Percentiles rank a stretch among this genome's conserved stretches.
phyloP scores from a whole-genome alignment of 2,797 vertebrate species.

The Rhinatrema bivittatum region DNA sequence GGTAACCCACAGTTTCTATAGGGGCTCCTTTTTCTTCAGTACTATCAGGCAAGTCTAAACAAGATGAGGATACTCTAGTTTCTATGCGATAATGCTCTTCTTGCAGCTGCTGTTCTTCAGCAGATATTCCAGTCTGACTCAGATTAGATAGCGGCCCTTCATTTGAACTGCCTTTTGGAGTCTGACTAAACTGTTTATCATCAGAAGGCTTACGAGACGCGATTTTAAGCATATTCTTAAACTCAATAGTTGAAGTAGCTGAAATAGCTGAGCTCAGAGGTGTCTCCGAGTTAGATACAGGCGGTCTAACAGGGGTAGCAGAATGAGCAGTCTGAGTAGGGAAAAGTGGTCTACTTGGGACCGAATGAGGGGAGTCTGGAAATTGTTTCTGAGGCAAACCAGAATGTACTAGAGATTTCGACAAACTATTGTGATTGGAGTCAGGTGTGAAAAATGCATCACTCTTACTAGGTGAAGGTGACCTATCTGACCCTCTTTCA shows the following conservation, averaged over 20 bases:
- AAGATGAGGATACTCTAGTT: constrained; percentile 78
- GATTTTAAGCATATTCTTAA: constrained; percentile 72
- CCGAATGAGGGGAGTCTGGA: constrained; percentile 49
- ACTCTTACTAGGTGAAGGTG: constrained; percentile 49
- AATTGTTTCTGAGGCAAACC: constrained; percentile 52
- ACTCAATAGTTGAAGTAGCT: constrained; percentile 60
- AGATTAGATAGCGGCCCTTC: constrained; percentile 31
- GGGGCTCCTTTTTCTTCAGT: constrained; percentile 69
- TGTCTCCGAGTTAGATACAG: constrained; percentile 33
- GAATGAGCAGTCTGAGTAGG: constrained; percentile 43
- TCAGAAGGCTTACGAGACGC: constrained; percentile 59
- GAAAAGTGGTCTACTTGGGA: constrained; percentile 51
- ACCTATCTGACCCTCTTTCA: constrained; percentile 37
- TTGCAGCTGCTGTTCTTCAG: constrained; percentile 34
- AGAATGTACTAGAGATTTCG: constrained; percentile 36
- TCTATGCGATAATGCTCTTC: constrained; percentile 83
- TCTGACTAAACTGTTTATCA: constrained; percentile 51
- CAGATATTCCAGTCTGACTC: constrained; percentile 11
- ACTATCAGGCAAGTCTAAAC: constrained; percentile 54
- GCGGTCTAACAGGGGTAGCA: constrained; percentile 23
- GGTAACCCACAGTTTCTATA: constrained; percentile 79
- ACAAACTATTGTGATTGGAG: constrained; percentile 46
- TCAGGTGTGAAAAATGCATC: constrained; percentile 51
- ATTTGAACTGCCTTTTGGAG: constrained; percentile 18
- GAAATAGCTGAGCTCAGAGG: constrained; percentile 44